phyloP scores from a whole-genome alignment of 2,797 vertebrate species.

The Alcedo quadribrachys region DNA sequence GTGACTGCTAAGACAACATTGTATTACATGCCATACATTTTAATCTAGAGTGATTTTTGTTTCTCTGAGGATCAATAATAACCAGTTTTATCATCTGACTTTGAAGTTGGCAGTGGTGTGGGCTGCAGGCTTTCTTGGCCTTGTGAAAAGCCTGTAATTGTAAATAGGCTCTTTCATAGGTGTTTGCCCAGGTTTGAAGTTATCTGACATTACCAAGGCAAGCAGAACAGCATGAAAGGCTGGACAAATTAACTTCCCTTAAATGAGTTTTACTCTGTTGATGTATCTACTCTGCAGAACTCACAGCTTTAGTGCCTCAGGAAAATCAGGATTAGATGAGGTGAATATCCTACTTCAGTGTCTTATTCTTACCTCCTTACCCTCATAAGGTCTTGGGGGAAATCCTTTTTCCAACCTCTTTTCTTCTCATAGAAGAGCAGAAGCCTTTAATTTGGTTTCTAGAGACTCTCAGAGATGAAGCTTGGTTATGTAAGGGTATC shows the following conservation, averaged over 20 bases:
- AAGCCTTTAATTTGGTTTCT: not conserved
- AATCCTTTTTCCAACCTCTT: not conserved
- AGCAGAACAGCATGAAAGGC: not conserved
- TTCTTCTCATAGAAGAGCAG: not conserved
- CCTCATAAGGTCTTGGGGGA: not conserved
- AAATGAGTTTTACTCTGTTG: not conserved
- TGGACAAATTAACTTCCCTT: not conserved
- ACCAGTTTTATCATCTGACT: not conserved
- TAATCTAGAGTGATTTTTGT: not conserved
- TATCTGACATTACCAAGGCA: not conserved
- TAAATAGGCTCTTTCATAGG: not conserved
- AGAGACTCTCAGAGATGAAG: not conserved
- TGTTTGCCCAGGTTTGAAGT: not conserved
- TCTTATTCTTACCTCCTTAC: not conserved
- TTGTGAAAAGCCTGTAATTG: not conserved
- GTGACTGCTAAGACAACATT: not conserved
- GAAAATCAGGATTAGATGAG: not conserved
- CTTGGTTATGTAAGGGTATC: constrained; percentile 39
- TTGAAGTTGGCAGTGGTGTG: not conserved
- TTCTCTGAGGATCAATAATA: not conserved
- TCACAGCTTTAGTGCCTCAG: not conserved
- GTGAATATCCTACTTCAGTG: not conserved
- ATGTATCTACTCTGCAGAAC: not conserved
- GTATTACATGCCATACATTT: too few relatives aligned
- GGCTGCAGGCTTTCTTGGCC: not conserved